Evolutionary conservation across 1,140 invertebrate genomes (phyloP), one percentile per base, ranked within the genome.

Genomic region (Euwallacea similis): DNA sequence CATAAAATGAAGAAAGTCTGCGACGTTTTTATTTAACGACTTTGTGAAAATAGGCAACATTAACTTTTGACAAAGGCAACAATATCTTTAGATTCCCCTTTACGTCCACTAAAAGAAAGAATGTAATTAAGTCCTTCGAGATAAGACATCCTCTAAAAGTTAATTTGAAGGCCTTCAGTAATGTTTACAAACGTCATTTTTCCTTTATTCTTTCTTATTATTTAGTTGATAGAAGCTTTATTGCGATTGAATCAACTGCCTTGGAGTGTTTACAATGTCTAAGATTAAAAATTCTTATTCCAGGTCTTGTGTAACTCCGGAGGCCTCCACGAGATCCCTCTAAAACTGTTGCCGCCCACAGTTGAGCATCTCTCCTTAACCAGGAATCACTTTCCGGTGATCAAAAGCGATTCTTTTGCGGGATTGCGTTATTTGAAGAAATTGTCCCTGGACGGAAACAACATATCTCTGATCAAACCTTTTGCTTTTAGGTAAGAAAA

Each of bases 301-400:
- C 84, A 94, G 92, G 91, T 93, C 59, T 86, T 93, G 73, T 94
- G 92, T 85, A 93, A 94, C 84, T 93, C 91, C 63, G 92, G 91
- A 67, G 89, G 89, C 43, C 82, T 93, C 70, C 86, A 86, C 54
- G 90, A 91, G 75, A 92, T 94, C 60, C 92, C 92, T 42, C 85
- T 89, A 15, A 86, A 86, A 41, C 84, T 88, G 53, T 82, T 94
- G 60, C 90, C 91, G 8, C 76, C 86, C 0, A 89, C 87, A 41
- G 90, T 94, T 58, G 91, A 93, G 80, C 91, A 94, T 77, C 81
- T 94, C 59, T 92, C 91, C 0, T 78, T 94, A 61, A 92, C 91
- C 46, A 91, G 92, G 77, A 93, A 93, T 81, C 87, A 92, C 79
- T 89, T 94, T 73, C 87, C 88, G 11, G 81, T 90, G 53, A 90